Percentiles rank a stretch among this genome's conserved stretches.
Evolutionary conservation across 2,888 invertebrate species (phyloP).

Genomic region (Eristalinus sepulchralis): DNA sequence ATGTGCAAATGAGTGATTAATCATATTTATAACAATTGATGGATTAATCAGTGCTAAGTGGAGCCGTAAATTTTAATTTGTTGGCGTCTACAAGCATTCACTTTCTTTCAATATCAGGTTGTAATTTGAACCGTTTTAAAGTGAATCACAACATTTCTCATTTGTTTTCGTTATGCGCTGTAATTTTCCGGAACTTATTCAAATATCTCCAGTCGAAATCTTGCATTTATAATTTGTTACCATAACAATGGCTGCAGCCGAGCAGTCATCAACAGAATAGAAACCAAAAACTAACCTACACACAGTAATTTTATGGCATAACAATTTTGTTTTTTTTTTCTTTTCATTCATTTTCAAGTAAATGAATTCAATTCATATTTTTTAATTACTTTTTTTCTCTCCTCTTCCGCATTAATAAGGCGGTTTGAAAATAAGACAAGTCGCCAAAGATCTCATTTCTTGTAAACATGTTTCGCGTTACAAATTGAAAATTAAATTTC

Average conservation of each 20-base stretch:
- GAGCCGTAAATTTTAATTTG: neutral
- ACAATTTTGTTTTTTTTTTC: neutral
- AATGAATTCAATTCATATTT: neutral
- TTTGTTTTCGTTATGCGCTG: neutral
- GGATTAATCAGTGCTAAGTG: neutral
- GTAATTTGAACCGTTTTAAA: neutral
- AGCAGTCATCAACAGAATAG: neutral
- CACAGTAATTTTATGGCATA: neutral
- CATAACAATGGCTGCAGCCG: neutral
- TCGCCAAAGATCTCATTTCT: too few relatives aligned
- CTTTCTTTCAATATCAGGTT: neutral
- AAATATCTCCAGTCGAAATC: neutral
- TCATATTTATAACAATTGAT: neutral
- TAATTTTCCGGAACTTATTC: neutral
- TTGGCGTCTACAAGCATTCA: neutral
- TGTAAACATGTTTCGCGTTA: too few relatives aligned
- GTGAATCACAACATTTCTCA: neutral
- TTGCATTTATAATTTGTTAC: neutral
- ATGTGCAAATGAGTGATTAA: too few relatives aligned
- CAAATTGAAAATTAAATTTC: too few relatives aligned
- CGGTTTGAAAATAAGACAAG: too few relatives aligned
- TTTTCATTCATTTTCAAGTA: neutral
- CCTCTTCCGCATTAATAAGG: neutral
- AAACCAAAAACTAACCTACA: neutral
- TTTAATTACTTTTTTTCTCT: neutral